phyloP scores from a whole-genome alignment of 2,888 invertebrate genomes.

The Drosophila mimica region DNA sequence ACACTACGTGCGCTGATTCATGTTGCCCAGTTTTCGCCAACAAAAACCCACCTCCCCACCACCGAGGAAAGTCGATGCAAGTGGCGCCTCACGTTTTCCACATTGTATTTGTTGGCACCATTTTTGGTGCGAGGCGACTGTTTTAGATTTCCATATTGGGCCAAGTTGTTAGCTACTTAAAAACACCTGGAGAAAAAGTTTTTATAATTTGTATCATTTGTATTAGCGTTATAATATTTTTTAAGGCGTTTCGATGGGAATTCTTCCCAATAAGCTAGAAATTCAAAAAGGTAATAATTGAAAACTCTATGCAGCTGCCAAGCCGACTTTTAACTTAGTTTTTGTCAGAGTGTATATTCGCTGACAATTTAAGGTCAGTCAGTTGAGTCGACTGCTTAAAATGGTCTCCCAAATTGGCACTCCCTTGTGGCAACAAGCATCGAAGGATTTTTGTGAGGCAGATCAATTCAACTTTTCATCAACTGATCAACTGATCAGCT shows the following conservation, averaged over 20 bases:
- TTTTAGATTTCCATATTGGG: constrained; percentile 67
- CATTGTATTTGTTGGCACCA: constrained; percentile 31
- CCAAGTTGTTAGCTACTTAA: constrained; percentile 12
- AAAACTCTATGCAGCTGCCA: neutral
- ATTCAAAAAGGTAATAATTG: neutral
- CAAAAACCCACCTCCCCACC: neutral
- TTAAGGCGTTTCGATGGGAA: neutral
- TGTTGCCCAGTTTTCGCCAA: constrained; percentile 11
- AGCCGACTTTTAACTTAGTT: neutral
- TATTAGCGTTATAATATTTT: neutral
- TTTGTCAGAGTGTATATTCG: neutral
- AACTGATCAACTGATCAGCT: constrained; percentile 26
- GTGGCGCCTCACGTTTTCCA: constrained; percentile 72
- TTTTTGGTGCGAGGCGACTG: constrained; percentile 56
- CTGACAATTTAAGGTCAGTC: neutral
- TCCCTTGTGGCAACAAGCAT: constrained; percentile 54
- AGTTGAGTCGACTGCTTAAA: neutral
- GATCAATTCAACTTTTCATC: constrained; percentile 27
- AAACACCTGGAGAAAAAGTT: neutral
- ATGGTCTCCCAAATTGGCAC: constrained; percentile 7
- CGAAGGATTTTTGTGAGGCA: constrained; percentile 54
- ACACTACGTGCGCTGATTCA: constrained; percentile 67
- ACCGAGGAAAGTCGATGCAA: constrained; percentile 44
- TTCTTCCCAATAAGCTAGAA: constrained; percentile 22
- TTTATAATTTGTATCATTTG: neutral